Evolutionary conservation across 2,113 vertebrate genomes (phyloP).

Genomic region (Carollia perspicillata): DNA sequence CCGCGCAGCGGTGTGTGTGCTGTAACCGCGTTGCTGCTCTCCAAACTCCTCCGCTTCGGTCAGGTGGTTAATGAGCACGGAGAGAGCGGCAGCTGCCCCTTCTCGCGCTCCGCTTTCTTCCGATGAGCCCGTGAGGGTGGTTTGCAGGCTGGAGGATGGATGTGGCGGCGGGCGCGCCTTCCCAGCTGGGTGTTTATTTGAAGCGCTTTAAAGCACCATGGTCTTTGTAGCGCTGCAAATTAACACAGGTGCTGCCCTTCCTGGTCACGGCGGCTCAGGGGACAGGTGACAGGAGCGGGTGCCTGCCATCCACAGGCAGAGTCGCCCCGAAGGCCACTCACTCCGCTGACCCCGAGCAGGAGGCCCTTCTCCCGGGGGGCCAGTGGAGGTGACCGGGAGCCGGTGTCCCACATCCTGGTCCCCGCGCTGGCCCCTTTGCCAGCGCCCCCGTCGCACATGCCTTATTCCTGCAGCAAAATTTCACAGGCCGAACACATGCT

Average conservation of each 20-base stretch:
- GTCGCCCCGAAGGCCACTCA: accelerated
- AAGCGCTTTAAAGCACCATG: neutral
- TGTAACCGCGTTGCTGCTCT: neutral
- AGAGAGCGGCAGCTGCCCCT: neutral
- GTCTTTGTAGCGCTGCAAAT: neutral
- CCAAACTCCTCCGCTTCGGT: too few species aligned
- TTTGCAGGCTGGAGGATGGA: too few species aligned
- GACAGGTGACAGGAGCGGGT: neutral
- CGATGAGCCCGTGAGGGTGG: neutral
- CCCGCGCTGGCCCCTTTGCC: too few species aligned
- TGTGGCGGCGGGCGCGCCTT: neutral
- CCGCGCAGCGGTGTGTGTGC: neutral
- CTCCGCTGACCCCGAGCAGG: accelerated
- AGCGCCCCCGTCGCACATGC: too few species aligned
- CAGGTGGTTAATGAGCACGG: neutral
- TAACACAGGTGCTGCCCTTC: neutral
- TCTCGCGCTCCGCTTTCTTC: neutral
- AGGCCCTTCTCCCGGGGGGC: accelerated
- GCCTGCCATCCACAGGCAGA: neutral
- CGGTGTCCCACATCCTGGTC: accelerated
- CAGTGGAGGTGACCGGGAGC: accelerated
- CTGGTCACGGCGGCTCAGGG: accelerated
- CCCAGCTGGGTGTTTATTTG: accelerated
- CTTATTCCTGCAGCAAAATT: accelerated
- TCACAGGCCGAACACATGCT: neutral